phyloP scores from a whole-genome alignment of 2,113 vertebrate species.

The Ovis canadensis region DNA sequence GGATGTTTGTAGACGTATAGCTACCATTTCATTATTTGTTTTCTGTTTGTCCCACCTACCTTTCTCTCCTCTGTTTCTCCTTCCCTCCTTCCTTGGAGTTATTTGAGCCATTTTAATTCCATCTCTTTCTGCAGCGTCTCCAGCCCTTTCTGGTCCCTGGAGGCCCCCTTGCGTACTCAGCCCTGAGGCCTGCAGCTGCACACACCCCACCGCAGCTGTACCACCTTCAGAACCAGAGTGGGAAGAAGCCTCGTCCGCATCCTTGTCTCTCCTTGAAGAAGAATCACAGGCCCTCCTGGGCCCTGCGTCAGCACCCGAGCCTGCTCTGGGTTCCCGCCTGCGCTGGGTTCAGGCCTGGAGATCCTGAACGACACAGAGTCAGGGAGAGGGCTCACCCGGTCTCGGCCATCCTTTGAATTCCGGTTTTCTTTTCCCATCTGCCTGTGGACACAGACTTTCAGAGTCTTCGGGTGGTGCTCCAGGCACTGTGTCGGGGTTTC shows the following conservation, averaged over 20 bases:
- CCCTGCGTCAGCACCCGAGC: fast-evolving
- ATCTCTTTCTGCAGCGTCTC: not conserved
- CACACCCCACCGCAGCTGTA: fast-evolving
- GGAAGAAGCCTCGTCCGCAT: fast-evolving
- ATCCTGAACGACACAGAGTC: fast-evolving
- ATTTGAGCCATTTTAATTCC: not conserved
- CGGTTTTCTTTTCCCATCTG: fast-evolving
- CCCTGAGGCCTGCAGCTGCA: not conserved
- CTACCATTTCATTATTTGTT: fast-evolving
- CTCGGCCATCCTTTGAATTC: fast-evolving
- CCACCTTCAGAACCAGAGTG: not conserved
- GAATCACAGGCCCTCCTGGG: fast-evolving
- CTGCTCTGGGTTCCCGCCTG: fast-evolving
- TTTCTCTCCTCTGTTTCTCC: not conserved
- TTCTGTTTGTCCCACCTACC: not conserved
- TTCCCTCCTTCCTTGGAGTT: not conserved
- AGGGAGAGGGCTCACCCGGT: fast-evolving
- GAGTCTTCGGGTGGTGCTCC: fast-evolving
- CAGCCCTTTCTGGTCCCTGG: not conserved
- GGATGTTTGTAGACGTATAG: fast-evolving
- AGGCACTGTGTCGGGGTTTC: fast-evolving
- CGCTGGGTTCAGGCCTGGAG: not conserved
- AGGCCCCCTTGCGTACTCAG: not conserved
- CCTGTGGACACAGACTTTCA: fast-evolving
- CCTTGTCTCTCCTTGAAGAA: no score